A percentile compares a stretch with the other conserved stretches of the same genome.
Conservation (phyloP, 2,797 vertebrate species). For the Labeo calbasu region DNA sequence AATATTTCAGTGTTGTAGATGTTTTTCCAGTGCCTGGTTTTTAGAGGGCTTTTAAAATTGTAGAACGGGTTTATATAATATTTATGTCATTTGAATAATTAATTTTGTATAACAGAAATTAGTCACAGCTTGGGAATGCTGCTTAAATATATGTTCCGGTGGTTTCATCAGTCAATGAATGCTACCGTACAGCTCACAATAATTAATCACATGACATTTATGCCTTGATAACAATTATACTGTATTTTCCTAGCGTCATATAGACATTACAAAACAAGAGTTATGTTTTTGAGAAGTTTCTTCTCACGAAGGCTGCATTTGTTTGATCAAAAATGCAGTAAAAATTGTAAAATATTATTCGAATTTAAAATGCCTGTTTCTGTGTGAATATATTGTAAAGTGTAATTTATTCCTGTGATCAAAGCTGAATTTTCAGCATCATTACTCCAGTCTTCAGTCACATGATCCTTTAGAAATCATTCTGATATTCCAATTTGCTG, state of each 20-base stretch:
- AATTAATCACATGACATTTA: not conserved
- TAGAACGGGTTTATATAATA: not conserved
- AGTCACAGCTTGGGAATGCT: not conserved
- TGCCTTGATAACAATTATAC: not conserved
- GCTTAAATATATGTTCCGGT: not conserved
- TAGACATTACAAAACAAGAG: not conserved
- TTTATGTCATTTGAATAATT: slow-evolving; percentile 5
- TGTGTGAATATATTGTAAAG: not conserved
- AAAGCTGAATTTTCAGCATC: not conserved
- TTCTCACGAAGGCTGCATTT: not conserved
- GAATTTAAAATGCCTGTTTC: not conserved
- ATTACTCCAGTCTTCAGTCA: not conserved
- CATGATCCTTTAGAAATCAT: not conserved
- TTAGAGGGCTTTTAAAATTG: not conserved
- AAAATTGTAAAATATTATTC: not conserved
- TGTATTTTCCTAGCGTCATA: not conserved
- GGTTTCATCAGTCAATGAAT: not conserved
- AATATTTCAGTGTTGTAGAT: not conserved
- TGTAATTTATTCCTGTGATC: not conserved
- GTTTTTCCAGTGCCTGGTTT: not conserved
- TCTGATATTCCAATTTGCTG: not conserved
- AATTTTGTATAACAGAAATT: not conserved
- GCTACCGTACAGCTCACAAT: not conserved
- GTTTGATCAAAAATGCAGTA: not conserved
- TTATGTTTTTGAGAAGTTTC: not conserved